These are phyloP conservation scores for Melanotaenia nigrans DNA, from an alignment of 2,797 vertebrate genomes.

Conservation along the genomic window DNA sequence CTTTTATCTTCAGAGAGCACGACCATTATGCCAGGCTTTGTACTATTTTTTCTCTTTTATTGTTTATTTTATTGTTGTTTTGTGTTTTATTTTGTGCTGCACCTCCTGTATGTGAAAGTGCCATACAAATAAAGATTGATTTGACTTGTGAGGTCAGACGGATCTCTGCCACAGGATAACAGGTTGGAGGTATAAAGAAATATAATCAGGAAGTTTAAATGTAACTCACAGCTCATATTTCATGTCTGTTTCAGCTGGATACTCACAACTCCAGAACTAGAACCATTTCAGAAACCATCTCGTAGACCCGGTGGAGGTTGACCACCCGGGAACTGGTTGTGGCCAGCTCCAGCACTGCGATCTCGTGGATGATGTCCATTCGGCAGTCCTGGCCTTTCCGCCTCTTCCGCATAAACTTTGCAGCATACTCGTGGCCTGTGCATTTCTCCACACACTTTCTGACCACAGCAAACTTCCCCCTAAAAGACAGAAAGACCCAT, in stretches of 20 bases:
- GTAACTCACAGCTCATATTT: background rate
- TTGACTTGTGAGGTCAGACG: too few species aligned
- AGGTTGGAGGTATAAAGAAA: too few species aligned
- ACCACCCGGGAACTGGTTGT: constrained; percentile 86
- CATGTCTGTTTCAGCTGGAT: background rate
- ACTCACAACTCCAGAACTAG: constrained; percentile 95
- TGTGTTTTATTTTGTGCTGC: too few species aligned
- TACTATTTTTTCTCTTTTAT: too few species aligned
- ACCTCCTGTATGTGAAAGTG: too few species aligned
- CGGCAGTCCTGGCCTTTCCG: constrained; percentile 93
- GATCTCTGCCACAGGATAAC: too few species aligned
- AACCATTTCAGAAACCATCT: constrained; percentile 92
- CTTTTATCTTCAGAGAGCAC: too few species aligned
- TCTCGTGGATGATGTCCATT: constrained; percentile 92
- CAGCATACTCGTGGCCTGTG: constrained; percentile 89
- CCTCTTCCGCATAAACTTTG: constrained; percentile 96
- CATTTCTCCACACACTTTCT: constrained; percentile 91
- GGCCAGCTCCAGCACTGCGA: constrained; percentile 90
- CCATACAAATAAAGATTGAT: too few species aligned
- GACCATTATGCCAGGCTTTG: too few species aligned
- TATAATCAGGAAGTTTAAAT: background rate
- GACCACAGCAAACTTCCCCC: constrained; percentile 94
- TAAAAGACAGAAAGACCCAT: constrained; percentile 54
- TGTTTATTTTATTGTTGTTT: too few species aligned
- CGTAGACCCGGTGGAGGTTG: constrained; percentile 90